Evolutionary conservation across 2,113 vertebrate species (phyloP), one percentile per base, ranked within the genome.

Genomic region (Dunckerocampus dactyliophorus): DNA sequence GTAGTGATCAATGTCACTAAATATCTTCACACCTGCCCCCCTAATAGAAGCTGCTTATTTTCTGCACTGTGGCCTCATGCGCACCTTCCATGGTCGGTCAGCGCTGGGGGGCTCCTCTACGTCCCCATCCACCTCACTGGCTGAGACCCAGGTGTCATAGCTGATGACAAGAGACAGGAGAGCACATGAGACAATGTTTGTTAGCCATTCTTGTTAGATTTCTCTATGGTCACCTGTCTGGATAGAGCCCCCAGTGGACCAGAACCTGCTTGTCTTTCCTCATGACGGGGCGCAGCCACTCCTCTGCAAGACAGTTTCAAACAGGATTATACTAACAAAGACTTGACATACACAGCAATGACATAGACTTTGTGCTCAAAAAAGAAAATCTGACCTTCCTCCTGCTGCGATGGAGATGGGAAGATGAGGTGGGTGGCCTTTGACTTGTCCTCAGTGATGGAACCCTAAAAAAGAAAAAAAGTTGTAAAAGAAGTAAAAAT

Each of bases 281-380:
- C 92, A 95, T 91, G 67, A 99, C 95, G 0, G 96, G 96, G 82
- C 96, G 93, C 80, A 98, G 55, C 97, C 97, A 99, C 54, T 99
- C 97, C 42, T 99, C 97, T 98, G 90, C 47, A 65, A 80, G 19
- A 65, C 39, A 81, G n/a, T 53, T 16, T 37, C 15, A 53, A 28
- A 65, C 34, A 21, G 34, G 0, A 20, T 16, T 22, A 7, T 4
- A 31, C 13, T 11, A 31, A 24, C 24, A 15, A 21, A 39, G 9
- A 21, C 20, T 17, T 13, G 15, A 37, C 8, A 37, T 8, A 20
- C 4, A 50, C 13, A 21, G 48, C 19, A 46, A 8, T 11, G 16
- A 17, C 21, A 15, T 3, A 21, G 12, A 2, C 21, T 6, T 8
- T 13, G 31, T 28, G 24, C 24, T n/a, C 24, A 3, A 5, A 28